Percentiles rank a stretch among this genome's conserved stretches.
Conservation (phyloP, 2,113 vertebrate species). For the Danio rerio region DNA sequence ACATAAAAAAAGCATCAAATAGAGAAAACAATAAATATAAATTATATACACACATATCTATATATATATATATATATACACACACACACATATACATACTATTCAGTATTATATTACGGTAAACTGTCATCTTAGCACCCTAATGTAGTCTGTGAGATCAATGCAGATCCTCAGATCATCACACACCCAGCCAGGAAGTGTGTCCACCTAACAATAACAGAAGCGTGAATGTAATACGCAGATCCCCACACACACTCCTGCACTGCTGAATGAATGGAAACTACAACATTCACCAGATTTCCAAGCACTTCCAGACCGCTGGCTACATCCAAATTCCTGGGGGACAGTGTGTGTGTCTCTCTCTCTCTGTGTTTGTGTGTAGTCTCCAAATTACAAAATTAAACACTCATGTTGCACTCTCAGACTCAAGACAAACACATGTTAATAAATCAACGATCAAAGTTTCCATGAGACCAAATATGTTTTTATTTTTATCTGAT, state of each 20-base stretch:
- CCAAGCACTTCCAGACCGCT: constrained; percentile 41
- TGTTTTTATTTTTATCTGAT: not conserved
- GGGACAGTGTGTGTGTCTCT: constrained; percentile 8
- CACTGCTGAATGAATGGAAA: constrained; percentile 52
- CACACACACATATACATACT: too few species aligned
- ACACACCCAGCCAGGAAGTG: constrained; percentile 41
- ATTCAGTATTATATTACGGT: too few species aligned
- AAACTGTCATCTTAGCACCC: not conserved
- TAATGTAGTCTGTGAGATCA: not conserved
- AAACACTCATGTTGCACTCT: constrained; percentile 17
- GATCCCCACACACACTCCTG: not conserved
- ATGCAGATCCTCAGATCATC: constrained; percentile 4
- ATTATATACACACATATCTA: too few species aligned
- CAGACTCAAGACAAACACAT: not conserved
- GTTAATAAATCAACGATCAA: constrained; percentile 10
- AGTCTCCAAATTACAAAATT: constrained; percentile 30
- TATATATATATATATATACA: too few species aligned
- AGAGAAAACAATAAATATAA: too few species aligned
- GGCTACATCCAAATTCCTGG: constrained; percentile 38
- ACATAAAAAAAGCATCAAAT: too few species aligned
- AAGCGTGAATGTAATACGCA: constrained; percentile 21
- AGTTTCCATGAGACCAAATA: constrained; percentile 16
- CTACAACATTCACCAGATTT: constrained; percentile 53
- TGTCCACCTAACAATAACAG: constrained; percentile 50
- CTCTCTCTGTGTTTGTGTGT: not conserved